phyloP scores from a whole-genome alignment of 2,797 vertebrate genomes.

The Enteromius anoplus region DNA sequence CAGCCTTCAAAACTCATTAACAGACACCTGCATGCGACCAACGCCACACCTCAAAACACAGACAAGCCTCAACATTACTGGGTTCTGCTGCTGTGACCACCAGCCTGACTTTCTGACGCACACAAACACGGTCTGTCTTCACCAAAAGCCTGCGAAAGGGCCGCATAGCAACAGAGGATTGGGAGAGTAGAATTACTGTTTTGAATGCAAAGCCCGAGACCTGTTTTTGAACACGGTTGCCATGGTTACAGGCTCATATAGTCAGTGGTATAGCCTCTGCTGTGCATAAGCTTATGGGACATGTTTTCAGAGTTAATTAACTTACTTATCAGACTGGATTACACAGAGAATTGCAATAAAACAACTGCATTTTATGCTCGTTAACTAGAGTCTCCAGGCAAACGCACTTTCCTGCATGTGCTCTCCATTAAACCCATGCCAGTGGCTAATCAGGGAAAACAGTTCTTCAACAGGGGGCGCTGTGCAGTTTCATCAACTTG shows the following conservation, averaged over 20 bases:
- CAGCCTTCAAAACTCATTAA: constrained; percentile 68
- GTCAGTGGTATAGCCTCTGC: not conserved
- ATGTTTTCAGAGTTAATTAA: constrained; percentile 42
- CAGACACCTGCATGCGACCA: constrained; percentile 58
- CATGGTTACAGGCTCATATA: constrained; percentile 39
- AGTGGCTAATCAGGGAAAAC: not conserved
- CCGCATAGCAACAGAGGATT: constrained; percentile 39
- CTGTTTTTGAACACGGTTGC: constrained; percentile 19
- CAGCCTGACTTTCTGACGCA: constrained; percentile 1
- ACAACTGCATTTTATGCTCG: constrained; percentile 26
- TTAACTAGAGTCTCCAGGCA: constrained; percentile 42
- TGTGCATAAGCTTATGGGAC: constrained; percentile 18
- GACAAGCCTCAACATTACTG: constrained; percentile 57
- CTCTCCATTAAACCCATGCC: constrained; percentile 15
- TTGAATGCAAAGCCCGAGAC: constrained; percentile 35
- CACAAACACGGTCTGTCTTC: constrained; percentile 65
- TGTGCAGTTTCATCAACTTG: not conserved
- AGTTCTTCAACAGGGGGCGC: not conserved
- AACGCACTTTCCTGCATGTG: not conserved
- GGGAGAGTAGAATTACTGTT: constrained; percentile 8
- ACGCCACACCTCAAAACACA: constrained; percentile 56
- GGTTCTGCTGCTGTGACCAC: constrained; percentile 76
- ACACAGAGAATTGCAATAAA: constrained; percentile 38
- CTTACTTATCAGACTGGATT: constrained; percentile 33
- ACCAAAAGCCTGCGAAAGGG: constrained; percentile 56